Evolutionary conservation across 2,888 invertebrate species (phyloP).

Genomic region (Pachliopta kotzebuea): DNA sequence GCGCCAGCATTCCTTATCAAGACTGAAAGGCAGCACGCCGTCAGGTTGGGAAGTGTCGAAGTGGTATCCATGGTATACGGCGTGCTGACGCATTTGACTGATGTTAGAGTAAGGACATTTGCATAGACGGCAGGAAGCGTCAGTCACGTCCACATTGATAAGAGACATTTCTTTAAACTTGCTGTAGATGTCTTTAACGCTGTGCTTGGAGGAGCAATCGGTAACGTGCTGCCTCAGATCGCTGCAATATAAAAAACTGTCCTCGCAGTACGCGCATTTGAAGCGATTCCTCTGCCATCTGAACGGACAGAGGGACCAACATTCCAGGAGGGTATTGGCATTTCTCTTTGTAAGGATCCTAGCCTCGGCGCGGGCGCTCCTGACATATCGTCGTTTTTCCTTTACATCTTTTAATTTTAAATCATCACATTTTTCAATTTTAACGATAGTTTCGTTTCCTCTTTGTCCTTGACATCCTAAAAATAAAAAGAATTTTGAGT

Average conservation of each 20-base stretch:
- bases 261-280: slow-evolving; percentile 69
- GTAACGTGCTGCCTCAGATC: slow-evolving; percentile 57
- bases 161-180: slow-evolving; percentile 71
- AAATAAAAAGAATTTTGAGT: slow-evolving; percentile 63
- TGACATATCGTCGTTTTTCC: slow-evolving; percentile 52
- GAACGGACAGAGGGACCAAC: slow-evolving; percentile 67
- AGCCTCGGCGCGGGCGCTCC: slow-evolving; percentile 63
- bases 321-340: slow-evolving; percentile 58
- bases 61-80: slow-evolving; percentile 53
- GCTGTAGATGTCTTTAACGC: slow-evolving; percentile 62
- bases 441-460: slow-evolving; percentile 40
- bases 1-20: slow-evolving; percentile 64
- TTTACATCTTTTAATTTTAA: slow-evolving; percentile 8
- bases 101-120: slow-evolving; percentile 46
- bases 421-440: slow-evolving; percentile 11
- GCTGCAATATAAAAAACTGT: slow-evolving; percentile 57
- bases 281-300: slow-evolving; percentile 69
- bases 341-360: slow-evolving; percentile 66
- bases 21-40: slow-evolving; percentile 61
- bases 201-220: slow-evolving; percentile 51
- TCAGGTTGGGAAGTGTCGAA: slow-evolving; percentile 59
- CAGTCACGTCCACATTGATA: slow-evolving; percentile 65
- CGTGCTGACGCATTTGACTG: slow-evolving; percentile 56
- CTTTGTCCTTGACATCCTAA: slow-evolving; percentile 59
- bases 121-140: slow-evolving; percentile 57